Base-by-base conservation (phyloP, 30 jellyfish, hydroid and myxozoan species). In the Pseudorhiza aurosa region DNA sequence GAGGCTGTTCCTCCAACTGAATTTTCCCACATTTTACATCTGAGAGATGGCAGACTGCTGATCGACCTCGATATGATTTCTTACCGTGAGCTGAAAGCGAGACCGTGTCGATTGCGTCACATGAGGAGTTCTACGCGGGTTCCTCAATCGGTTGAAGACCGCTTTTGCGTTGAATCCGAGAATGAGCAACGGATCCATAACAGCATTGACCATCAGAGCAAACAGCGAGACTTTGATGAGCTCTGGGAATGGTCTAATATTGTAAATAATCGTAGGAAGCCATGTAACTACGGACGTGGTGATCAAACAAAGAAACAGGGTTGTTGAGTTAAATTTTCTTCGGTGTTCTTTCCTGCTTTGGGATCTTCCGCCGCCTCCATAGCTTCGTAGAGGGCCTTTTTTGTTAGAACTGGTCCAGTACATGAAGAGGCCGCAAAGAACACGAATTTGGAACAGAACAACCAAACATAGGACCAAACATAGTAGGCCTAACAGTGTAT, bases 251-350 rank as follows among this genome's bases (percentile, higher is more conserved):
- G 77, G 82, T 0, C 15, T 32, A 36, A 78, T 58, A 28, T 78
- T 78, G 82, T 60, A 63, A 24, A 62, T n/a, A 35, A 78, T 78
- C 12, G 90, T 78, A 0, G 90, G 90, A 18, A 78, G 82, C 90
- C 90, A 78, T 40, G 90, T 78, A 15, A 78, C 27, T 2, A 78
- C 82, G 12, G 90, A 58, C 1, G 82, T 78, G 12, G 68, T 47
- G 17, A 78, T 78, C 74, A 78, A 37, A 3, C 53, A 78, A 19
- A 40, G 30, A 68, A 68, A 62, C 27, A 78, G 75, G 2, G 44
- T 24, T 7, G 70, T 42, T 29, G 90, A 58, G 33, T 33, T 60
- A 25, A 62, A 26, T 65, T 65, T 78, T 59, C 25, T 29, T 33
- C 46, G 50, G 82, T 40, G 36, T 30, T 78, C 75, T 21, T 71